A percentile compares a stretch with the other conserved stretches of the same genome.
Conservation (phyloP, 2,888 invertebrate genomes). For the Amblyjoppa fuscipennis region DNA sequence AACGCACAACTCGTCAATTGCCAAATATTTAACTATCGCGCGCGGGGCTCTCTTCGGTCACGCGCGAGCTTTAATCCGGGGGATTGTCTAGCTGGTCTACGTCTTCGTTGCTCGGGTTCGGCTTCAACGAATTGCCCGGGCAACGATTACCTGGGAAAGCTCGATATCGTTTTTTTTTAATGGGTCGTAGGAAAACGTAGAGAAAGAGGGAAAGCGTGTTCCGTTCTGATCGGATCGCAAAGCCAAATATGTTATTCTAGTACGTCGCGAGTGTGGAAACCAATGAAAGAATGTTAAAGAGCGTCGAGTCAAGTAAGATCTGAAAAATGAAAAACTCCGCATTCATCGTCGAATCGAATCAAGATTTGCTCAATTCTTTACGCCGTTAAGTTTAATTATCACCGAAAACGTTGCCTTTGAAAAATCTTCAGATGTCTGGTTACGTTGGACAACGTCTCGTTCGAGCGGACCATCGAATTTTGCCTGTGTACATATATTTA, state of each 20-base stretch:
- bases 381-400: constrained; percentile 58
- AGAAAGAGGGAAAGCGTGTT: constrained; percentile 37
- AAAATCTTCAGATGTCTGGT: background rate
- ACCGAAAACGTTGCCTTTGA: constrained; percentile 42
- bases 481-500: constrained; percentile 57
- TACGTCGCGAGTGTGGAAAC: constrained; percentile 55
- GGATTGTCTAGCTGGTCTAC: constrained; percentile 71
- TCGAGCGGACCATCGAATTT: constrained; percentile 23
- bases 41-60: constrained; percentile 13
- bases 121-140: constrained; percentile 55
- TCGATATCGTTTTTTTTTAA: constrained; percentile 47
- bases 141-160: constrained; percentile 67
- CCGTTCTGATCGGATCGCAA: constrained; percentile 76
- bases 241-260: constrained; percentile 79
- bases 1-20: constrained; percentile 39
- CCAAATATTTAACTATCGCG: constrained; percentile 57
- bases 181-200: constrained; percentile 9
- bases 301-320: constrained; percentile 26
- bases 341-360: constrained; percentile 41
- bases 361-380: constrained; percentile 66
- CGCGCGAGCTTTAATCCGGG: constrained; percentile 54
- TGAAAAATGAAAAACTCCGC: constrained; percentile 13
- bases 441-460: constrained; percentile 4
- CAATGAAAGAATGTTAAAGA: constrained; percentile 2
- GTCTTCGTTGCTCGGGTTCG: constrained; percentile 71